These are phyloP conservation scores for Taphrorychus bicolor DNA, from an alignment of 2,888 invertebrate genomes.

Conservation along the genomic window DNA sequence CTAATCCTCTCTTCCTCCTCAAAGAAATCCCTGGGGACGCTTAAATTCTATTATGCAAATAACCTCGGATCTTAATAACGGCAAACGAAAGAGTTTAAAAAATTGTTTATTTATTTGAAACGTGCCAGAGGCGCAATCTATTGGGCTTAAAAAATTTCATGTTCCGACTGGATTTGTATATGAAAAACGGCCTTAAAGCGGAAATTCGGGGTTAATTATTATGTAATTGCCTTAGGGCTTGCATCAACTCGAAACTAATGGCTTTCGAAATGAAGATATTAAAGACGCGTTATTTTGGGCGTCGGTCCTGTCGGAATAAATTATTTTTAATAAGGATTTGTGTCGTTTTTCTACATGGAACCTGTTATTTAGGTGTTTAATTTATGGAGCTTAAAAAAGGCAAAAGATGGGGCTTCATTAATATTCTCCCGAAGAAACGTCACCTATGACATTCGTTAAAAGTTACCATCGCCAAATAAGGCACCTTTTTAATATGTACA, in stretches of 20 bases:
- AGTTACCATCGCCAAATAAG: no score
- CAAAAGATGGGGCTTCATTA: not conserved
- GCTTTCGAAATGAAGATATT: constrained; percentile 4
- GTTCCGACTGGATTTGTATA: no score
- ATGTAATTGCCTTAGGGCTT: constrained; percentile 1
- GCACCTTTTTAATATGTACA: no score
- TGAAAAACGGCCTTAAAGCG: not conserved
- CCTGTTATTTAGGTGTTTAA: not conserved
- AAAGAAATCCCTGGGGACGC: not conserved
- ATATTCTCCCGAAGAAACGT: no score
- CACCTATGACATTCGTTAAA: no score
- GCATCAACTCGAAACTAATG: not conserved
- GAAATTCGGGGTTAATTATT: constrained; percentile 2
- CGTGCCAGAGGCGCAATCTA: not conserved
- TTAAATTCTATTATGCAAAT: not conserved
- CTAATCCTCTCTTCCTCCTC: not conserved
- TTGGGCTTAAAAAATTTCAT: not conserved
- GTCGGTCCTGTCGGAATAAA: not conserved
- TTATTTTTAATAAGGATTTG: constrained; percentile 6
- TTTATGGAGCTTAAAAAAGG: not conserved
- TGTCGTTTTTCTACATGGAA: not conserved
- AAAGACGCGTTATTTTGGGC: constrained; percentile 3
- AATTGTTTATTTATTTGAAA: not conserved
- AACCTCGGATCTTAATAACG: not conserved
- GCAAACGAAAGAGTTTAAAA: not conserved